Base-by-base conservation (phyloP, 30 jellyfish, hydroid and myxozoan genomes). In the Turritopsis rubra region DNA sequence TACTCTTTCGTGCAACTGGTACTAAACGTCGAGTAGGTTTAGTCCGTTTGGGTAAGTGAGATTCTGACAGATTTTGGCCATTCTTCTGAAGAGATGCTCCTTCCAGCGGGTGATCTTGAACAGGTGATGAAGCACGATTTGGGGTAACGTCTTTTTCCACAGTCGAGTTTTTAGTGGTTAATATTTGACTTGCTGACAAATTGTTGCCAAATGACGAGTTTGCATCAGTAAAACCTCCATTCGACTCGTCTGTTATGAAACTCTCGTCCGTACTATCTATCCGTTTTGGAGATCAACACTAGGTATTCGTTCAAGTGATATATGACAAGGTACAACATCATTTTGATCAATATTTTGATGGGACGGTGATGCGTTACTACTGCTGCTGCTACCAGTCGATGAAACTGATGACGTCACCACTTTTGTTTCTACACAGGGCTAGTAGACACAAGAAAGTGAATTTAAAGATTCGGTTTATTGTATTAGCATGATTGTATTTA, bases 1-100 rank as follows among this genome's bases (percentile, higher is more conserved):
- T 80, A 20, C 75, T 28, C 21, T 80, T 80, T 26, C 70, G 54
- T 53, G 87, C 87, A 19, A 80, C 87, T 9, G 65, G 87, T 19
- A n/a, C 30, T 68, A 68, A 19, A 41, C 5, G 60, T 41, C 60
- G 5, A 5, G 13, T 41, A 41, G 60, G 60, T 41, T 3, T 41
- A 41, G 60, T 41, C 60, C 60, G 60, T 41, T 41, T 13, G 13
- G 60, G 13, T 41, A 41, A 3, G 60, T 41, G 5, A 13, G 60
- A 13, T 41, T 41, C 60, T 41, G 60, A 41, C 5, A 13, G 60
- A 41, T 41, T 41, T 41, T 41, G 60, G 60, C 13, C 60, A 41
- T 41, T 41, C 60, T 13, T 41, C 60, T 3, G 13, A 41, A 13
- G 60, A 13, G 13, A 41, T 41, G 60, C 60, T 41, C 60, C 13